These are phyloP conservation scores for Phrynocephalus forsythii DNA, from an alignment of 2,797 vertebrate species.

Conservation along the genomic window DNA sequence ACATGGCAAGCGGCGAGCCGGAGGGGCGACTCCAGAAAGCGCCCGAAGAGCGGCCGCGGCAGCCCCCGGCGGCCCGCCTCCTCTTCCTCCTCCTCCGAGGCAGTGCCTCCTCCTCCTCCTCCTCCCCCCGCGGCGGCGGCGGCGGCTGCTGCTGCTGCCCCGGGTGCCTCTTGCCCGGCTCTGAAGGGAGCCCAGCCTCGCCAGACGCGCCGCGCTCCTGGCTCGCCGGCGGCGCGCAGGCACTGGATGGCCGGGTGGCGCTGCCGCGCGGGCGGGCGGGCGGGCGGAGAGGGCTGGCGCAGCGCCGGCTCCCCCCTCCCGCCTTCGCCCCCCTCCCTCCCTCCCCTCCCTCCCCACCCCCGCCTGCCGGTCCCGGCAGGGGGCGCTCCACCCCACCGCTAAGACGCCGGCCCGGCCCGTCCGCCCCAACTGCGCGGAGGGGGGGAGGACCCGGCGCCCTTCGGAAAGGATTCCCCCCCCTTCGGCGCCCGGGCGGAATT, in stretches of 20 bases:
- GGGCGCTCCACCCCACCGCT: not conserved
- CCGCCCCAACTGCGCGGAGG: not conserved
- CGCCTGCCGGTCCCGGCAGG: slow-evolving; percentile 36
- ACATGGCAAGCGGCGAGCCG: too few species aligned
- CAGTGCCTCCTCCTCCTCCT: not conserved
- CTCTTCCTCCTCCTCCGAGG: not conserved
- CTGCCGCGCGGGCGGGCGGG: not conserved
- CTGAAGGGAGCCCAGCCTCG: not conserved
- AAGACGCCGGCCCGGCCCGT: not conserved
- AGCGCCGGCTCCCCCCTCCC: accelerated
- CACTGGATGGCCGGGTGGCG: not conserved
- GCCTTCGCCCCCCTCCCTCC: too few species aligned
- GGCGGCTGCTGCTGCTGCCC: not conserved
- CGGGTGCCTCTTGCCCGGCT: not conserved
- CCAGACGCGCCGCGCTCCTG: not conserved
- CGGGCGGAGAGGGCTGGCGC: not conserved
- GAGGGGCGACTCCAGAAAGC: too few species aligned
- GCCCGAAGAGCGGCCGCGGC: too few species aligned
- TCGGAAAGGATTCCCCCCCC: too few species aligned
- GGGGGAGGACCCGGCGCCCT: not conserved
- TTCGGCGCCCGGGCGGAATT: not conserved
- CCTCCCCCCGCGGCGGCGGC: not conserved
- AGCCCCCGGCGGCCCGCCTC: not conserved
- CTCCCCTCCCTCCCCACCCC: too few species aligned
- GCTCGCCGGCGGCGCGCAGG: not conserved